Evolutionary conservation across 2,888 invertebrate species (phyloP), one percentile per base, ranked within the genome.

Genomic region (Chydorus sphaericus): DNA sequence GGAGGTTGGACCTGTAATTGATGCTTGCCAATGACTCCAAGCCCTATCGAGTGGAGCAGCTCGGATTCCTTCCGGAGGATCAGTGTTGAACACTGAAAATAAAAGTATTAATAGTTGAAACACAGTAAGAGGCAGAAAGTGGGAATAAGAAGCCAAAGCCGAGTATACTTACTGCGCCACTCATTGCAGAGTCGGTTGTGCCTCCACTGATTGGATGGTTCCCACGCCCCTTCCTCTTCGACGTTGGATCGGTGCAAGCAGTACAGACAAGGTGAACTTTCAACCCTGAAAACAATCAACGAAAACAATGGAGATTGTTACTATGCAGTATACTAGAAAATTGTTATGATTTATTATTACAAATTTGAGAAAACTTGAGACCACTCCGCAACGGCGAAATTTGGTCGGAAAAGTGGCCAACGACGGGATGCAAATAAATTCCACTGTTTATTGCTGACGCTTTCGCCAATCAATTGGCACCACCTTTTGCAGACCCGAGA

Each of bases 1-100:
- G 31, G 89, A 90, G 30, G 82, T 81, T 8, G 94, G 93, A 0
- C 93, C 94, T 26, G 85, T 81, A 64, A 94, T 87, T 55, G 85
- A 84, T 2, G 93, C 93, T 71, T 92, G 90, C 93, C 93, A 94
- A 70, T 92, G 90, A 14, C 26, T 55, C 65, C 82, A 84, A 70
- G 81, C 78, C 59, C 77, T 73, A 71, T 90, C 89, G 50, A 90
- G 71, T 0, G 89, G 88, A 14, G 79, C 77, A 2, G 88, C 89
- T 65, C 83, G 80, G 57, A 90, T 88, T 2, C 89, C 89, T 66
- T 89, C 88, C 0, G 87, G 85, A 3, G 88, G 88, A 67, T 89
- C 88, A 59, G 77, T 78, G 61, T 80, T 75, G 62, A 84, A 67
- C 69, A 78, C 77, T 74, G 39, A 6, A 56, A 30, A 38, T 14